Conservation (phyloP, 2,888 invertebrate genomes). For the Schizaphis graminum region DNA sequence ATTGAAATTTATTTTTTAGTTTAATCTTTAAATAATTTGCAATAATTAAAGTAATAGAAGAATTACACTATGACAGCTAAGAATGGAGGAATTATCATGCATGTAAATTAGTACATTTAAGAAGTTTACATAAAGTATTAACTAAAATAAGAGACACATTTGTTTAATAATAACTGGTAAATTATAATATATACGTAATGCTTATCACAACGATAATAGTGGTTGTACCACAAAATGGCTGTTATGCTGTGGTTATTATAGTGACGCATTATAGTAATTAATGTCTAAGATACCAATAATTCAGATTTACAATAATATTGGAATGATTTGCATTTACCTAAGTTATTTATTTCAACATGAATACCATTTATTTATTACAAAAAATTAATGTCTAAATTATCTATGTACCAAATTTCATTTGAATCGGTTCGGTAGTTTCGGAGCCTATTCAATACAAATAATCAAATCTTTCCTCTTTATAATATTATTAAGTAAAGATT, state of each 20-base stretch:
- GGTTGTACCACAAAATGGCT: neutral
- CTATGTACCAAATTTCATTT: conserved; percentile 8
- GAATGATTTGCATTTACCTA: neutral
- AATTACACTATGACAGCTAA: neutral
- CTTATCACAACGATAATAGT: neutral
- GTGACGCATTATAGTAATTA: neutral
- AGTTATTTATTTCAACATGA: neutral
- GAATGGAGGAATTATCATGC: too few relatives aligned
- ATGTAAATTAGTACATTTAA: too few relatives aligned
- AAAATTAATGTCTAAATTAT: neutral
- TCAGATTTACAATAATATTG: neutral
- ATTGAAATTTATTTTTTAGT: neutral
- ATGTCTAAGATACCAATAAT: neutral
- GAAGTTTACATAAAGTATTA: neutral
- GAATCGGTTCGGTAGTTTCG: conserved; percentile 28
- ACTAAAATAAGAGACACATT: neutral
- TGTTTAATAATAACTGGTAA: neutral
- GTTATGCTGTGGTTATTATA: neutral
- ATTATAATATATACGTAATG: neutral
- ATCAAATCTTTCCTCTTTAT: neutral
- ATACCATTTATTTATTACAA: neutral
- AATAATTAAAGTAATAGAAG: neutral
- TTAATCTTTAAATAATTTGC: neutral
- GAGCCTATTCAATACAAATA: conserved; percentile 33
- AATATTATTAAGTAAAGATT: neutral